phyloP scores from a whole-genome alignment of 2,888 invertebrate species.

The Didymodactylos carnosus region DNA sequence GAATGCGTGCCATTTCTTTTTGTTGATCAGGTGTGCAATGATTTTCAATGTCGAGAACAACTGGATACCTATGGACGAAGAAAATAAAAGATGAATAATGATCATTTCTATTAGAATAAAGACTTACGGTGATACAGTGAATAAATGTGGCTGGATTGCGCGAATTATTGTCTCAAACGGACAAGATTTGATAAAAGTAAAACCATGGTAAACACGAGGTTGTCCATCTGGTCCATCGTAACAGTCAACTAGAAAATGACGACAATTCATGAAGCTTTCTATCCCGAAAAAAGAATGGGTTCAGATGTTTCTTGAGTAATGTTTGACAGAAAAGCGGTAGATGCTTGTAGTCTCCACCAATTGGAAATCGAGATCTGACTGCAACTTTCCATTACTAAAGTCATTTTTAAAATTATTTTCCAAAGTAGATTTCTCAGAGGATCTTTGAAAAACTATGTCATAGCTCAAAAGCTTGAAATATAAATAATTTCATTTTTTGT shows the following conservation, averaged over 20 bases:
- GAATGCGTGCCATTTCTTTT: background rate
- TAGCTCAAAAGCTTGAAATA: too few species aligned
- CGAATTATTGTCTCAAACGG: background rate
- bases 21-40: background rate
- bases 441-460: too few species aligned
- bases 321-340: too few species aligned
- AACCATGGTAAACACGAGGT: background rate
- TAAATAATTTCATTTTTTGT: too few species aligned
- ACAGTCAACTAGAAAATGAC: background rate
- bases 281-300: too few species aligned
- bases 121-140: background rate
- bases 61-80: background rate
- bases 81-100: too few species aligned
- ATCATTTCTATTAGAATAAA: background rate
- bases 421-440: too few species aligned
- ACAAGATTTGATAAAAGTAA: background rate
- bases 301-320: too few species aligned
- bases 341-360: too few species aligned
- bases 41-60: background rate
- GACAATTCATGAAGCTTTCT: background rate
- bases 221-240: background rate
- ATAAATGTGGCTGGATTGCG: background rate
- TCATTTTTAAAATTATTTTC: too few species aligned
- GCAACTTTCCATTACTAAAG: too few species aligned
- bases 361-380: too few species aligned